phyloP scores from a whole-genome alignment of 2,797 vertebrate species.

The Fistularia commersonii region DNA sequence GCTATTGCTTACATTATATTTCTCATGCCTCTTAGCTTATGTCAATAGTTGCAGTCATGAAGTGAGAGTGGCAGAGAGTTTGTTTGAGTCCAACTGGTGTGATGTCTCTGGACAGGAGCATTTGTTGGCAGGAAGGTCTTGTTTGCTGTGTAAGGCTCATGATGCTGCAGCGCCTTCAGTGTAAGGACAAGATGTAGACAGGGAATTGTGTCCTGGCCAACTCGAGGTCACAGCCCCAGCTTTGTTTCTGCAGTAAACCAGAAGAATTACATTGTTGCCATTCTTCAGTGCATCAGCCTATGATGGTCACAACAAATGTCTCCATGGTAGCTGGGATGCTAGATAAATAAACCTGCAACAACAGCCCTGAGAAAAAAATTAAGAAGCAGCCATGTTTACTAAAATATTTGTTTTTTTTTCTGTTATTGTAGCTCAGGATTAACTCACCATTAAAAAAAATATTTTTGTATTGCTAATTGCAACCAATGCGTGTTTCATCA shows the following conservation, averaged over 20 bases:
- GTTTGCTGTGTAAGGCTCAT: conserved; percentile 32
- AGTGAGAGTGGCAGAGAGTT: too few species aligned
- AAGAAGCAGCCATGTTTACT: too few species aligned
- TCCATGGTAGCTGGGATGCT: conserved; percentile 6
- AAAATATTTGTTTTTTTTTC: too few species aligned
- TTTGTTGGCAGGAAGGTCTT: conserved; percentile 27
- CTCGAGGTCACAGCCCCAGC: conserved; percentile 13
- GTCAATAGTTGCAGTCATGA: conserved; percentile 31
- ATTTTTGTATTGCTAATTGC: too few species aligned
- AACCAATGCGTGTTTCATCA: too few species aligned
- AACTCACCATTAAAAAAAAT: too few species aligned
- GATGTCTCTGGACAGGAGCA: conserved; percentile 23
- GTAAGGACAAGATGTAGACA: conserved; percentile 18
- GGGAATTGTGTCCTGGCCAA: conserved; percentile 14
- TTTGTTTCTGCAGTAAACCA: conserved; percentile 20
- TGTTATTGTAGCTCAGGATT: too few species aligned
- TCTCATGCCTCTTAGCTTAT: conserved; percentile 12
- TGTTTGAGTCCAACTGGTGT: conserved; percentile 38
- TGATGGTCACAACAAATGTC: conserved; percentile 10
- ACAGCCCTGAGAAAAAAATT: too few species aligned
- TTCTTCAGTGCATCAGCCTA: conserved; percentile 8
- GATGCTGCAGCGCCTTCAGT: too few species aligned
- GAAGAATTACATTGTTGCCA: conserved; percentile 26
- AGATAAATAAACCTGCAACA: too few species aligned
- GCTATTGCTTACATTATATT: conserved; percentile 18